These are phyloP conservation scores for pig (Sus scrofa) DNA, from an alignment of 2,113 vertebrate species.

Conservation along the genomic window T2T-Sscrofa CM000818.6:76620501-76621000, in stretches of 20 bases:
- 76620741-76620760: background rate
- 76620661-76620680: background rate
- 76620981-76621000: background rate
- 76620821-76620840: background rate
- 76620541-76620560: background rate
- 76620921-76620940: background rate
- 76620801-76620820: background rate
- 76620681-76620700: constrained; percentile 10
- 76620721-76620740: background rate
- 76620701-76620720: background rate
- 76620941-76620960: background rate
- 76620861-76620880: background rate
- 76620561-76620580: background rate
- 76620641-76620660: background rate
- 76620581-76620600: background rate
- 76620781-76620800: background rate
- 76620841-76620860: background rate
- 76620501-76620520: background rate
- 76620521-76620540: constrained; percentile 29
- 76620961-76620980: fast-evolving
- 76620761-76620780: background rate
- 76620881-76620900: background rate
- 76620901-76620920: background rate
- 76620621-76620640: background rate
- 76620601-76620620: background rate